These are phyloP conservation scores for Pseudomyrmex sp. DNA, from an alignment of 1,140 invertebrate species.

Conservation along the genomic window DNA sequence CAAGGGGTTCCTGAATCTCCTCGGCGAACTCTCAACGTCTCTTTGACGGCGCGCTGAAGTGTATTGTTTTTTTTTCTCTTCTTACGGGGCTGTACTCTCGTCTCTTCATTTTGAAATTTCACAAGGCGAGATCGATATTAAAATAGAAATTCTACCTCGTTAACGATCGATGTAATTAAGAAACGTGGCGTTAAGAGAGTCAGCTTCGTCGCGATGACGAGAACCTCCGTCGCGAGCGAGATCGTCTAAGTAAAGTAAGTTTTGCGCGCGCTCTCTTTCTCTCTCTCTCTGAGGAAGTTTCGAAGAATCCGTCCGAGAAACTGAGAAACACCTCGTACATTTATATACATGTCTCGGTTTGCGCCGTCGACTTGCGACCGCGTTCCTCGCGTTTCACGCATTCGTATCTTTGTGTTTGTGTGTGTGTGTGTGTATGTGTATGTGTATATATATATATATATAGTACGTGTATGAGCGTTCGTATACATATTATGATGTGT, in stretches of 20 bases:
- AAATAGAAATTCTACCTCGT: neutral
- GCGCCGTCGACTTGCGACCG: slow-evolving; percentile 41
- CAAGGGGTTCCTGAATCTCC: slow-evolving; percentile 12
- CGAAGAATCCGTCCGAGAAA: slow-evolving; percentile 4
- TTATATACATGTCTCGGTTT: slow-evolving; percentile 45
- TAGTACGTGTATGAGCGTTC: slow-evolving; percentile 38
- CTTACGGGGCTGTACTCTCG: too few species aligned
- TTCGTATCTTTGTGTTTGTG: slow-evolving; percentile 26
- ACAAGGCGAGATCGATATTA: neutral
- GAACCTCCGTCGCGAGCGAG: neutral
- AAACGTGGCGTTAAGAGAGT: too few species aligned
- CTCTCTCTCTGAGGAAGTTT: too few species aligned
- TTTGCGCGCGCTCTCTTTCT: neutral
- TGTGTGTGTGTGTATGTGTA: neutral
- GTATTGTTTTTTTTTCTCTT: neutral
- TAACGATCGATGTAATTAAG: neutral
- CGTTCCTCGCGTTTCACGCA: slow-evolving; percentile 31
- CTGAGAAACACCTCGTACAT: slow-evolving; percentile 20
- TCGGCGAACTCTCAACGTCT: slow-evolving; percentile 16
- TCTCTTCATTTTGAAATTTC: slow-evolving; percentile 6
- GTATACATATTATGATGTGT: slow-evolving; percentile 39
- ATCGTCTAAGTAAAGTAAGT: neutral
- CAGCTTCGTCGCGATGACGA: neutral
- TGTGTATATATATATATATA: slow-evolving; percentile 14
- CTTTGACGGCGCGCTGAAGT: slow-evolving; percentile 1